A percentile compares a stretch with the other conserved stretches of the same genome.
Conservation (phyloP, 2,113 vertebrate genomes). For the Euleptes europaea region DNA sequence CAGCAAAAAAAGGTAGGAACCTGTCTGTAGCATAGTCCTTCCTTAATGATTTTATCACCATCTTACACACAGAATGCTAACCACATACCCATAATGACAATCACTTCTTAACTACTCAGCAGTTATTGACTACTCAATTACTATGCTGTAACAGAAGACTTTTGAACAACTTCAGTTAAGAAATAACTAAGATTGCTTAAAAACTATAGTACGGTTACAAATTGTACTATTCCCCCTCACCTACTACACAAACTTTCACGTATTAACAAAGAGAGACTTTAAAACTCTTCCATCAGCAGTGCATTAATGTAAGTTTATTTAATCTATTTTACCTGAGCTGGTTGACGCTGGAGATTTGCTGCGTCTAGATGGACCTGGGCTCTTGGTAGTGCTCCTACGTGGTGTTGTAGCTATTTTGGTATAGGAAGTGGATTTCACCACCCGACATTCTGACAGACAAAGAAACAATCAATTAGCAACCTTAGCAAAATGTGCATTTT, state of each 20-base stretch:
- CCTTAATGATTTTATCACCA: no score
- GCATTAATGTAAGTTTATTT: not conserved
- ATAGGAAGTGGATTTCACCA: constrained; percentile 94
- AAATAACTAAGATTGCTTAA: not conserved
- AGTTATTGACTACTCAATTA: not conserved
- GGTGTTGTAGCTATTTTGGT: constrained; percentile 89
- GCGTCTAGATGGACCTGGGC: constrained; percentile 86
- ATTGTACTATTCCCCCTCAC: not conserved
- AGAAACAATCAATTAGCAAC: constrained; percentile 53
- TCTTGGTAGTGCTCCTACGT: constrained; percentile 85
- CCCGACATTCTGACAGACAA: constrained; percentile 87
- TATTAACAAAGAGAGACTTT: not conserved
- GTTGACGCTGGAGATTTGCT: constrained; percentile 96
- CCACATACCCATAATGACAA: not conserved
- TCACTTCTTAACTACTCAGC: not conserved
- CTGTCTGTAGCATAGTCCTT: no score
- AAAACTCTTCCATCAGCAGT: not conserved
- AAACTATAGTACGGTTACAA: not conserved
- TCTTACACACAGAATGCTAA: no score
- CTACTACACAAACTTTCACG: not conserved
- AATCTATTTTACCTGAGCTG: constrained; percentile 84
- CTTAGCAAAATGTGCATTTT: constrained; percentile 48
- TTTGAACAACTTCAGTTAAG: not conserved
- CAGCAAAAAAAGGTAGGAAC: no score
- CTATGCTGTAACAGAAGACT: not conserved